Percentiles rank a stretch among this genome's conserved stretches.
These are phyloP conservation scores for Physocephala rufipes DNA, from an alignment of 2,888 invertebrate species.

Conservation along the genomic window DNA sequence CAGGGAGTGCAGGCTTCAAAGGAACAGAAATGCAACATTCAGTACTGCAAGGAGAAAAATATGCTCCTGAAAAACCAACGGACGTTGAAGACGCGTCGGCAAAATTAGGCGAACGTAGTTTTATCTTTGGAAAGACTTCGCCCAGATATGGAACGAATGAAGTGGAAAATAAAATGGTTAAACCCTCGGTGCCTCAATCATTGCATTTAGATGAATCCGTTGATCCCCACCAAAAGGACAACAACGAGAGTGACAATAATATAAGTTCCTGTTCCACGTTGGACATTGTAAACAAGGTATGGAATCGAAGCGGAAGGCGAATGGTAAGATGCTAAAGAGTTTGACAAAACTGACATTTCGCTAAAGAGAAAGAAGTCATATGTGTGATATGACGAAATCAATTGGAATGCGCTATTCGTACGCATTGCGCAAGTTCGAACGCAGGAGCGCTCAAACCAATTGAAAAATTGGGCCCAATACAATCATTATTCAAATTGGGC, in stretches of 20 bases:
- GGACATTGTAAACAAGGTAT: conserved; percentile 65
- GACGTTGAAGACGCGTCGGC: conserved; percentile 46
- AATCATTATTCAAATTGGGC: background rate
- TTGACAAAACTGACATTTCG: background rate
- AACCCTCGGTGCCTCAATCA: conserved; percentile 31
- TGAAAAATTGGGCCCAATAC: background rate
- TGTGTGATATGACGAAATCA: background rate
- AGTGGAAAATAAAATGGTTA: conserved; percentile 2
- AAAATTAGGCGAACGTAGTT: conserved; percentile 51
- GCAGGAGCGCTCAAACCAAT: conserved; percentile 15
- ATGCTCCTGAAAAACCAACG: background rate
- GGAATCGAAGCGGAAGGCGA: conserved; percentile 33
- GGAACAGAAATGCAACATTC: background rate
- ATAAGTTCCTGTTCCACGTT: conserved; percentile 65
- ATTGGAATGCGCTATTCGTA: background rate
- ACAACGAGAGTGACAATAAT: conserved; percentile 63
- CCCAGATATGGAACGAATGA: conserved; percentile 51
- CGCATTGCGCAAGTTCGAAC: conserved; percentile 22
- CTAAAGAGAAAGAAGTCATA: background rate
- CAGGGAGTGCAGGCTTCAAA: background rate
- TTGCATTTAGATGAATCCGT: conserved; percentile 53
- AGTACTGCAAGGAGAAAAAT: background rate
- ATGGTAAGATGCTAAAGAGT: background rate
- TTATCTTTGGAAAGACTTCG: conserved; percentile 61
- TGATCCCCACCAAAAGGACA: conserved; percentile 60